Percentiles rank a stretch among this genome's conserved stretches.
phyloP scores from a whole-genome alignment of 2,797 vertebrate genomes.

The Malurus splendens region DNA sequence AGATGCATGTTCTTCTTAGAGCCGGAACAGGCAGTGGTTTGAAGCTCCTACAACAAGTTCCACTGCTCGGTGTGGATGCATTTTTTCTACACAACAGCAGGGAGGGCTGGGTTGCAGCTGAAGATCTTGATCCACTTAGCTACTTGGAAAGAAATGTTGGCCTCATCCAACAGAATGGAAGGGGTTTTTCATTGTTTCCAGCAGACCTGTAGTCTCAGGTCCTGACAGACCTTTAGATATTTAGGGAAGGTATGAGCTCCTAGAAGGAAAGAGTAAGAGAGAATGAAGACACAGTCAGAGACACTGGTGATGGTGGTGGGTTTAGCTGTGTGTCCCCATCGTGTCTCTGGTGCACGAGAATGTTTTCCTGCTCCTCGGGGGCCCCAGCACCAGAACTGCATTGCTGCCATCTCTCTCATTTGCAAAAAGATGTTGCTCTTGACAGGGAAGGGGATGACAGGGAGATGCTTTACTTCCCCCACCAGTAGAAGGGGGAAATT shows the following conservation, averaged over 20 bases:
- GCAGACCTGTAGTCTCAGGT: neutral
- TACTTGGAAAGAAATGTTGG: neutral
- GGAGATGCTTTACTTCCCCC: neutral
- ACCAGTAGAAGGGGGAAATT: neutral
- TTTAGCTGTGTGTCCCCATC: neutral
- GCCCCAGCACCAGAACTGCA: neutral
- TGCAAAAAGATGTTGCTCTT: neutral
- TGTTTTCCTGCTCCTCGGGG: neutral
- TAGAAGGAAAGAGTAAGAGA: neutral
- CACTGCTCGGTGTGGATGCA: neutral
- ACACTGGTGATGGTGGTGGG: neutral
- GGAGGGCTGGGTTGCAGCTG: neutral
- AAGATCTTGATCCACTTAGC: neutral
- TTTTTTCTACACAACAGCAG: neutral
- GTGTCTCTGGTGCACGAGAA: neutral
- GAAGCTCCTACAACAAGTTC: neutral
- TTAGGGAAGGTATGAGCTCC: neutral
- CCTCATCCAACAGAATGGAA: neutral
- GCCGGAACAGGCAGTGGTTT: rapidly evolving
- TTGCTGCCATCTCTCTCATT: rapidly evolving
- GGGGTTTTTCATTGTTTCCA: neutral
- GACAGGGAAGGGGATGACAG: rapidly evolving
- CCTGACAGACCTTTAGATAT: no score
- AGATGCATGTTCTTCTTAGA: neutral
- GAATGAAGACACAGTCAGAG: neutral